phyloP scores from a whole-genome alignment of 2,113 vertebrate species.

The Rhabdornis inornatus region DNA sequence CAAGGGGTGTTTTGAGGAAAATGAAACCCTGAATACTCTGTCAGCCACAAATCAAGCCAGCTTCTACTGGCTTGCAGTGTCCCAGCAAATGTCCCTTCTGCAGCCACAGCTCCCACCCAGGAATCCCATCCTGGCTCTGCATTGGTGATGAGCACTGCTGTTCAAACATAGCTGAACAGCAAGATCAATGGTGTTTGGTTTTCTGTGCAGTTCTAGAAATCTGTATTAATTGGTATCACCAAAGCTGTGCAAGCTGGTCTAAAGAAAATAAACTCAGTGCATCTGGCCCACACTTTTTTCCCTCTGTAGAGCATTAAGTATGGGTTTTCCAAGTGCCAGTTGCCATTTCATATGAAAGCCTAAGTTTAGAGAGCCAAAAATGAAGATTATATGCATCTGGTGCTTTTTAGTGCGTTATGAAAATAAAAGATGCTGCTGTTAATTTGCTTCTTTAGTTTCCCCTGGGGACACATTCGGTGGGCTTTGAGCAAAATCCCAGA shows the following conservation, averaged over 20 bases:
- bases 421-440: background rate
- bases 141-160: background rate
- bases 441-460: background rate
- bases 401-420: background rate
- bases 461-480: background rate
- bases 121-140: background rate
- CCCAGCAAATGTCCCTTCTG: background rate
- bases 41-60: background rate
- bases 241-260: background rate
- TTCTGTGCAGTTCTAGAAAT: background rate
- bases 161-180: background rate
- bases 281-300: background rate
- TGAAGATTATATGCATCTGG: background rate
- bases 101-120: rapidly evolving
- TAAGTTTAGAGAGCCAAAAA: background rate
- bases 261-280: background rate
- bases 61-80: background rate
- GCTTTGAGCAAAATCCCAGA: background rate
- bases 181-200: background rate
- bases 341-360: background rate
- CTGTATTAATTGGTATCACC: background rate
- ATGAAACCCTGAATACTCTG: background rate
- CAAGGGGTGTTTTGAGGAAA: background rate
- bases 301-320: background rate
- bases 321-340: background rate